Evolutionary conservation across 2,888 invertebrate genomes (phyloP), one percentile per base, ranked within the genome.

Genomic region (Epistrophe grossulariae): DNA sequence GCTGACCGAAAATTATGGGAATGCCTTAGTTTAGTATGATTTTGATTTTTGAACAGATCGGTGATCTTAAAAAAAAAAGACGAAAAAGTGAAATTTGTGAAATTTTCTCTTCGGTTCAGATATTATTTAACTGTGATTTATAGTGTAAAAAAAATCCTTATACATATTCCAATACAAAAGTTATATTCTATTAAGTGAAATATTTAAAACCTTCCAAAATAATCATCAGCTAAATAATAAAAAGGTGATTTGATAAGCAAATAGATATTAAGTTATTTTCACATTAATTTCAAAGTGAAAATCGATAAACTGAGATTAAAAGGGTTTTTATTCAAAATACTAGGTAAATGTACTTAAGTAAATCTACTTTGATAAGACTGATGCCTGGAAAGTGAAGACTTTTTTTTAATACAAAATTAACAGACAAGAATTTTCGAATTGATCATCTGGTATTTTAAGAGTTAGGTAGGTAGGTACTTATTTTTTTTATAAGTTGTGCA

Each of bases 11-110:
- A 71, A 59, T 57, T 57, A 60, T 60, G 71, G 52, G 79, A 70
- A 64, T 55, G 31, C 48, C 64, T 24, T 48, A 45, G 31, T 74
- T 87, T 83, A 87, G 87, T 83, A 50, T 68, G 55, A 55, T 76
- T 77, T 76, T 52, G 66, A 76, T 79, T 74, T 57, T 83, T 76
- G 76, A 79, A 83, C 48, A 11, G 87, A 83, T 87, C 83, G 82
- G 76, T 79, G 79, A 87, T 82, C 77, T 68, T 17, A 8, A 3
- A 19, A n/a, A 66, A 43, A 62, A 17, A 55, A 38, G 24, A 68
- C 70, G 38, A 48, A 15, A 43, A 19, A 24, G 40, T 24, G 38
- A 55, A 24, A 13, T 45, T 48, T n/a, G n/a, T n/a, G n/a, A n/a
- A n/a, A n/a, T n/a, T n/a, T n/a, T n/a, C n/a, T n/a, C n/a, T n/a